Evolutionary conservation across 1,140 invertebrate species (phyloP), one percentile per base, ranked within the genome.

Genomic region (Octopus bimaculoides): DNA sequence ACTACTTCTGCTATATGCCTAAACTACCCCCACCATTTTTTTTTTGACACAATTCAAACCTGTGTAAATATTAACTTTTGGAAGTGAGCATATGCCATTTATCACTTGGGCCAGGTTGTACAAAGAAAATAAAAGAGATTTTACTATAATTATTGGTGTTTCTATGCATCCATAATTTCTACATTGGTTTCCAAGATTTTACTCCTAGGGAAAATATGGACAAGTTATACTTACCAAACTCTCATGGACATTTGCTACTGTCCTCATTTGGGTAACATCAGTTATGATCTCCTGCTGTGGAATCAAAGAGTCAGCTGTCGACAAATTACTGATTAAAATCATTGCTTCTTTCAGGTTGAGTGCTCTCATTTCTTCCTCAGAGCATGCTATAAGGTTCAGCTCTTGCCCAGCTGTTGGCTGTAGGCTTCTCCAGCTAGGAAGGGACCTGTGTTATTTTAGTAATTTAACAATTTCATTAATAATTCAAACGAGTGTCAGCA

Each of bases 341-440:
- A 97, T 95, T 0, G 96, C 96, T 91, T 98, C 97, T 79, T 95
- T 93, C 54, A 94, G 91, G 89, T 96, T 97, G 80, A 96, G 91
- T 83, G 94, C 93, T 54, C 95, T 90, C 69, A 96, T 92, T 86
- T 96, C 95, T 83, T 95, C 92, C 84, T 90, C 89, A 5, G 89
- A 89, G 82, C 86, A 88, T 17, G 87, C 83, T 9, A 85, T 86
- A n/a, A 82, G 82, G 54, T 85, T 84, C 78, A 87, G 76, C 77
- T 88, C 87, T 54, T 88, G 85, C 12, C 86, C 86, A 55, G 86
- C 84, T 56, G 83, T 82, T n/a, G 84, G 92, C 89, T 95, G 94
- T 75, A 96, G 89, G 85, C 94, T 93, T 66, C 92, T 91, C 95
- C 95, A 96, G 87, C 95, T 96, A 3, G 95, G 95, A 54, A 96